Evolutionary conservation across 2,888 invertebrate species (phyloP).

Genomic region (Beris chalybata): DNA sequence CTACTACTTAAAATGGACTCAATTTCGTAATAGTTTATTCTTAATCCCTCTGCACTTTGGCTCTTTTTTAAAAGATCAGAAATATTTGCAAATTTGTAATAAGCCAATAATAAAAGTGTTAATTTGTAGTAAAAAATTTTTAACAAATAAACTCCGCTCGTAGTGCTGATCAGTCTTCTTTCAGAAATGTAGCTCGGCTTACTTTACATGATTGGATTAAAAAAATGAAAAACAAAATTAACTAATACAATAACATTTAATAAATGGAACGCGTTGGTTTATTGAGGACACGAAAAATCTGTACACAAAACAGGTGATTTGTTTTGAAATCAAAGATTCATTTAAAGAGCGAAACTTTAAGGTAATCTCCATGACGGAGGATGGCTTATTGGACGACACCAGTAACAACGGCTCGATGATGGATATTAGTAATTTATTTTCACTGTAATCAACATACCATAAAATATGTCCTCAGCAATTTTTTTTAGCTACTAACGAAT

Average conservation of each 20-base stretch:
- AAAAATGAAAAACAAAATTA: too few relatives aligned
- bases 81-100: too few relatives aligned
- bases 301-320: neutral
- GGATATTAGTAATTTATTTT: slow-evolving; percentile 23
- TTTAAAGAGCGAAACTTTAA: neutral
- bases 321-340: neutral
- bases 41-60: too few relatives aligned
- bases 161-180: slow-evolving; percentile 17
- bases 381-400: neutral
- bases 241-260: too few relatives aligned
- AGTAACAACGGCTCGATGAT: neutral
- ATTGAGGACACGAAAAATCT: too few relatives aligned
- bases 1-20: too few relatives aligned
- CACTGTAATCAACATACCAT: slow-evolving; percentile 2
- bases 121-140: too few relatives aligned
- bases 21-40: too few relatives aligned
- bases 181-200: slow-evolving; percentile 10
- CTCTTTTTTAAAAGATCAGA: too few relatives aligned
- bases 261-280: too few relatives aligned
- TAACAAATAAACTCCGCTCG: neutral
- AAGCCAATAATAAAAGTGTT: too few relatives aligned
- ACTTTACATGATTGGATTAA: neutral
- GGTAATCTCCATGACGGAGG: neutral
- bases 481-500: slow-evolving; percentile 8
- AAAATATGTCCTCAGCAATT: slow-evolving; percentile 21